Percentiles rank a stretch among this genome's conserved stretches.
Evolutionary conservation across 2,113 vertebrate species (phyloP).

Genomic region (Tretioscincus oriximinensis): DNA sequence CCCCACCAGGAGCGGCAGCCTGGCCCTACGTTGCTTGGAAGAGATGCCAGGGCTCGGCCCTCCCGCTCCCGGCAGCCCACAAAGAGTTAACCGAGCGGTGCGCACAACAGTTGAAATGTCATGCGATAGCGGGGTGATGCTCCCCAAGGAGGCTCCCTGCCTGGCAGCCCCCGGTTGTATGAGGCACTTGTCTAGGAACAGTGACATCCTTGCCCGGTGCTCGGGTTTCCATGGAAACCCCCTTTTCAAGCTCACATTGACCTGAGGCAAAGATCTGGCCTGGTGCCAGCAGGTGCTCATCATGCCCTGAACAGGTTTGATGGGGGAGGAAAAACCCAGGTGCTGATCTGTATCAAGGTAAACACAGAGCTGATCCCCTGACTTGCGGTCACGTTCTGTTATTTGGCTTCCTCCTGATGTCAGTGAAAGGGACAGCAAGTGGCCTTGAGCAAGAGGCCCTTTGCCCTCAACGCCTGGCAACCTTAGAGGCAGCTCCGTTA

Average conservation of each 20-base stretch:
- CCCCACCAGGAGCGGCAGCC: not conserved
- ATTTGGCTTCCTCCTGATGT: not conserved
- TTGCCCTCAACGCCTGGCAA: not conserved
- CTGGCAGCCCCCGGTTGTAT: not conserved
- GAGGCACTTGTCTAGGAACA: not conserved
- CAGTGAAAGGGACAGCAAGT: not conserved
- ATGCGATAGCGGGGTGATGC: not conserved
- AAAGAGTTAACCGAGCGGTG: not conserved
- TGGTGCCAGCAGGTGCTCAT: conserved; percentile 19
- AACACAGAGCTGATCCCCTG: not conserved
- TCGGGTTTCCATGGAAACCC: conserved; percentile 36
- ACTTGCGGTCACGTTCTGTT: not conserved
- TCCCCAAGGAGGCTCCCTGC: not conserved
- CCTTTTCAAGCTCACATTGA: conserved; percentile 6
- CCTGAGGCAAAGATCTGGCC: conserved; percentile 5
- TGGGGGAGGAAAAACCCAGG: not conserved
- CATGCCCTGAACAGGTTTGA: not conserved
- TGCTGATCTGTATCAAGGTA: not conserved
- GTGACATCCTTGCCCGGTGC: not conserved
- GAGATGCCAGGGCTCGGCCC: not conserved
- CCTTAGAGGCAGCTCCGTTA: not conserved
- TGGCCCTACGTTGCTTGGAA: not conserved
- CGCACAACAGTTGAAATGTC: not conserved
- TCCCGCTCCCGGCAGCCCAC: not conserved
- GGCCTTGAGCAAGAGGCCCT: not conserved